phyloP scores from a whole-genome alignment of 1,140 invertebrate genomes.

The Colletes latitarsis region DNA sequence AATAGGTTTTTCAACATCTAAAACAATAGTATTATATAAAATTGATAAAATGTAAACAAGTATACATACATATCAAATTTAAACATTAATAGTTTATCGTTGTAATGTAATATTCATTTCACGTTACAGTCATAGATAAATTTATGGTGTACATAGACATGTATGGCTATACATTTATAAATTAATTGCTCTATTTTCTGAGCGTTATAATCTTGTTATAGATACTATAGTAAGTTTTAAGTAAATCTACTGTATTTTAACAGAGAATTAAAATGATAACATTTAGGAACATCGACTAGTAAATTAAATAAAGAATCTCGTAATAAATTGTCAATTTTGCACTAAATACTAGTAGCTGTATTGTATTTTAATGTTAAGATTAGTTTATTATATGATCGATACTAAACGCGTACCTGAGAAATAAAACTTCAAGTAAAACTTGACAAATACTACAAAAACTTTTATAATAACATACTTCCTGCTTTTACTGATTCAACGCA shows the following conservation, averaged over 20 bases:
- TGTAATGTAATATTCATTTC: not conserved
- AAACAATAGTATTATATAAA: not conserved
- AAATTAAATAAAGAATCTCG: conserved; percentile 35
- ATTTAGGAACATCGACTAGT: not conserved
- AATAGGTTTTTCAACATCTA: too few relatives aligned
- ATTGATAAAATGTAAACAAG: not conserved
- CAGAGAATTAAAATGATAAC: not conserved
- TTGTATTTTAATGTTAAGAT: not conserved
- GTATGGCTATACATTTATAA: not conserved
- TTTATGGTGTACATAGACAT: not conserved
- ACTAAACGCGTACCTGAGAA: conserved; percentile 25
- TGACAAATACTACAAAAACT: not conserved
- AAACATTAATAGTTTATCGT: not conserved
- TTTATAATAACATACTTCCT: not conserved
- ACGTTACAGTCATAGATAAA: not conserved
- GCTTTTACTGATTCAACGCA: not conserved
- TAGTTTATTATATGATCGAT: conserved; percentile 11
- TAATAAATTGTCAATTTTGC: conserved; percentile 1
- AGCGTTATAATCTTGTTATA: not conserved
- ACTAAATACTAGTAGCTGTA: not conserved
- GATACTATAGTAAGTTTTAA: not conserved
- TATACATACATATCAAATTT: not conserved
- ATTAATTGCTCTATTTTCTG: conserved; percentile 31
- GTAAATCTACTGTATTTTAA: not conserved
- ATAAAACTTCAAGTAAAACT: conserved; percentile 28